phyloP scores from a whole-genome alignment of 2,888 invertebrate genomes.

The Nemapogon koenigi region DNA sequence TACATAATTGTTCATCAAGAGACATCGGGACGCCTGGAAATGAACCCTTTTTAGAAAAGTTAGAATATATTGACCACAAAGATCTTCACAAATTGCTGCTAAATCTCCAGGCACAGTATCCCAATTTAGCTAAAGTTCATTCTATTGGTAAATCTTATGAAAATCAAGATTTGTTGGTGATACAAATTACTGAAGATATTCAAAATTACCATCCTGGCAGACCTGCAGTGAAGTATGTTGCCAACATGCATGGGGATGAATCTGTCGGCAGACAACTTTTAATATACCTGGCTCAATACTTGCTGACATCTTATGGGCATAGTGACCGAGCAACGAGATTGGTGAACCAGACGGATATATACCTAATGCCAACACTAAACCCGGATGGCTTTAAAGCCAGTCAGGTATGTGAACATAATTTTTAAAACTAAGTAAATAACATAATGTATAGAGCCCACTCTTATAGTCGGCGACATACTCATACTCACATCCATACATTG shows the following conservation, averaged over 20 bases:
- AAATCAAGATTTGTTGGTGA: slow-evolving; percentile 79
- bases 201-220: slow-evolving; percentile 60
- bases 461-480: no score
- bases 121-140: slow-evolving; percentile 72
- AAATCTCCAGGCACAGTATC: slow-evolving; percentile 68
- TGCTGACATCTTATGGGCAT: slow-evolving; percentile 78
- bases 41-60: slow-evolving; percentile 64
- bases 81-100: slow-evolving; percentile 71
- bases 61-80: slow-evolving; percentile 74
- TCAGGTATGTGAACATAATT: slow-evolving; percentile 61
- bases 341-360: slow-evolving; percentile 89
- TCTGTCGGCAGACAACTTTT: slow-evolving; percentile 85
- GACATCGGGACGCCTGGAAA: no score
- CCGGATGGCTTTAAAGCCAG: slow-evolving; percentile 94
- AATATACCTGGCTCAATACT: slow-evolving; percentile 82
- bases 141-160: slow-evolving; percentile 86
- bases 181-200: slow-evolving; percentile 82
- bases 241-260: slow-evolving; percentile 97
- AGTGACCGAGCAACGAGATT: slow-evolving; percentile 75
- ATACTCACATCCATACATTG: no score
- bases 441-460: not conserved
- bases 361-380: slow-evolving; percentile 96
- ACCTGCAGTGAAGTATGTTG: slow-evolving; percentile 93
- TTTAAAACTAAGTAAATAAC: not conserved
- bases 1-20: no score